Evolutionary conservation across 2,888 invertebrate species (phyloP).

Genomic region (Tuta absoluta): DNA sequence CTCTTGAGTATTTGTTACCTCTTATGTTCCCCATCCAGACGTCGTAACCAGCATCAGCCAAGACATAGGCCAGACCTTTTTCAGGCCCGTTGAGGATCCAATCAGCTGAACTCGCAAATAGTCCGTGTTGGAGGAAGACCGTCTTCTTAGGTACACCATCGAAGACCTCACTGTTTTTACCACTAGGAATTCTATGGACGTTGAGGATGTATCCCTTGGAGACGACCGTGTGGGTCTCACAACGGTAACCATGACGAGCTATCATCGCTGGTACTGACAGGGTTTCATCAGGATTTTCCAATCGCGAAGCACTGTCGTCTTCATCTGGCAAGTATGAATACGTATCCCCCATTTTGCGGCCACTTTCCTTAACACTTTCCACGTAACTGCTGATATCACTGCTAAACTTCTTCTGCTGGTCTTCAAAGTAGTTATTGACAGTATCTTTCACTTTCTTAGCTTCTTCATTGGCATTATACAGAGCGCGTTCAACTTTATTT

Average conservation of each 20-base stretch:
- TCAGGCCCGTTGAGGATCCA: slow-evolving; percentile 88
- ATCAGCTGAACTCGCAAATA: slow-evolving; percentile 88
- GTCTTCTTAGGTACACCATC: slow-evolving; percentile 49
- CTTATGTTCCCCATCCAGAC: slow-evolving; percentile 92
- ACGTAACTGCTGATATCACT: slow-evolving; percentile 57
- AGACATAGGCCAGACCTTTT: slow-evolving; percentile 84
- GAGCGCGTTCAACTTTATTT: slow-evolving; percentile 40
- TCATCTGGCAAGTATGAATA: slow-evolving; percentile 52
- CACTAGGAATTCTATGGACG: slow-evolving; percentile 88
- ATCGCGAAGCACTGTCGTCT: slow-evolving; percentile 40
- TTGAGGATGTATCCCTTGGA: slow-evolving; percentile 92
- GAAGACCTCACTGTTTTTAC: slow-evolving; percentile 51
- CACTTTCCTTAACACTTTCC: slow-evolving; percentile 52
- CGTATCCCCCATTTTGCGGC: slow-evolving; percentile 51
- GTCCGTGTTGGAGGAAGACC: slow-evolving; percentile 89
- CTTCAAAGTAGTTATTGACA: slow-evolving; percentile 56
- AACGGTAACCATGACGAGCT: slow-evolving; percentile 82
- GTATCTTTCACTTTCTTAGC: slow-evolving; percentile 51
- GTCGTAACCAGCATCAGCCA: slow-evolving; percentile 86
- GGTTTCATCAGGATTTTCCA: slow-evolving; percentile 59
- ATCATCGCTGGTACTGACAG: slow-evolving; percentile 67
- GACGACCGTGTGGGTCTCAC: slow-evolving; percentile 85
- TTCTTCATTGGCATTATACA: slow-evolving; percentile 46
- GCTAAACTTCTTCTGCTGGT: slow-evolving; percentile 54
- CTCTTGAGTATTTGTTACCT: slow-evolving; percentile 88